These are phyloP conservation scores for Alaudala cheleensis DNA, from an alignment of 2,113 vertebrate genomes.

Conservation along the genomic window DNA sequence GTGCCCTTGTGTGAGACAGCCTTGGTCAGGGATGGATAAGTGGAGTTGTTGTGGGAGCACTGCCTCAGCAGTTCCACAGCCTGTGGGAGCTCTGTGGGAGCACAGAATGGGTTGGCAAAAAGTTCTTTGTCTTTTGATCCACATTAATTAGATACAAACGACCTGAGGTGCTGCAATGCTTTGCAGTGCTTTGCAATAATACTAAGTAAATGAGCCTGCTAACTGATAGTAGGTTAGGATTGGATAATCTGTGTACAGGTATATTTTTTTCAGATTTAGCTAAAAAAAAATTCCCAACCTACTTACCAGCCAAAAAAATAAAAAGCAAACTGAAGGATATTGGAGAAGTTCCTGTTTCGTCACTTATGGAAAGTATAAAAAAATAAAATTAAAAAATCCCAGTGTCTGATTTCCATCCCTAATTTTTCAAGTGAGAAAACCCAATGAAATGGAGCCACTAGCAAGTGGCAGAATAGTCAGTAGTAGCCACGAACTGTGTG, in stretches of 20 bases:
- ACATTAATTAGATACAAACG: not conserved
- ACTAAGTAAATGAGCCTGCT: not conserved
- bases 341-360: not conserved
- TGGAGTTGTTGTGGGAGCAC: not conserved
- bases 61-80: not conserved
- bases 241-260: not conserved
- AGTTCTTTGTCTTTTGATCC: not conserved
- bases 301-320: no score
- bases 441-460: not conserved
- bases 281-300: not conserved
- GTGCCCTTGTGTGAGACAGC: not conserved
- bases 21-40: not conserved
- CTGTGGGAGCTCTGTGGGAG: no score
- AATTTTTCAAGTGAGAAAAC: not conserved
- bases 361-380: not conserved
- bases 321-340: not conserved
- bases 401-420: not conserved
- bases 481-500: not conserved
- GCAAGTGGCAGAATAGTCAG: not conserved
- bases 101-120: rapidly evolving
- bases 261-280: not conserved
- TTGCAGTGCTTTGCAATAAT: not conserved
- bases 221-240: not conserved
- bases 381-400: not conserved
- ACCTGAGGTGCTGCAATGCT: not conserved